Conservation (phyloP, 2,113 vertebrate genomes). For the Hoplias malabaricus region DNA sequence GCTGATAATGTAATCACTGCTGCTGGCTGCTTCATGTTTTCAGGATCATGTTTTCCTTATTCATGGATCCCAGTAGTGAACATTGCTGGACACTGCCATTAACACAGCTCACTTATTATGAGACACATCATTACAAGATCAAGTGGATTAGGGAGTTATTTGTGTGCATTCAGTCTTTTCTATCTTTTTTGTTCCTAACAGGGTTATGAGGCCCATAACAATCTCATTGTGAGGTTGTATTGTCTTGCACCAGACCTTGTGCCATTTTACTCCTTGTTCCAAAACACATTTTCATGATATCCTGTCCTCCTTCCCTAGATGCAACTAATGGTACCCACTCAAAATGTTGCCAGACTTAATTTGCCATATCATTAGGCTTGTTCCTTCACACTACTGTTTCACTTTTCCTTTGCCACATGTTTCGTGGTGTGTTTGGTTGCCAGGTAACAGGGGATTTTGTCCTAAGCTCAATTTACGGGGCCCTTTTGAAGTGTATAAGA, state of each 20-base stretch:
- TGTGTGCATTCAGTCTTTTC: background rate
- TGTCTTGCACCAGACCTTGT: background rate
- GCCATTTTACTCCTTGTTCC: background rate
- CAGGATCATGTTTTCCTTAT: background rate
- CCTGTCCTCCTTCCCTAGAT: background rate
- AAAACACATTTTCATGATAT: background rate
- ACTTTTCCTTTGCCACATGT: constrained; percentile 21
- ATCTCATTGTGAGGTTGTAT: background rate
- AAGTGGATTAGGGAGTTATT: constrained; percentile 37
- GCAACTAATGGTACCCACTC: background rate
- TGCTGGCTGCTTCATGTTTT: background rate
- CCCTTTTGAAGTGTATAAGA: constrained; percentile 25
- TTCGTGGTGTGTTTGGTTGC: constrained; percentile 45
- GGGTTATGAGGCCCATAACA: background rate
- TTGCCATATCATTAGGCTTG: constrained; percentile 22
- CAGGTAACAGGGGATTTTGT: constrained; percentile 48
- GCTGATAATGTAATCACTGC: background rate
- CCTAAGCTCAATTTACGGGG: constrained; percentile 22
- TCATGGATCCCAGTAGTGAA: background rate
- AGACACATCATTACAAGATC: constrained; percentile 27
- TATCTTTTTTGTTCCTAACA: background rate
- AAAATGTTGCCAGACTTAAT: background rate
- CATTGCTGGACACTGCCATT: constrained; percentile 20
- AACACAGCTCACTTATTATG: constrained; percentile 21
- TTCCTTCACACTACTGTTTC: constrained; percentile 29